A percentile compares a stretch with the other conserved stretches of the same genome.
Evolutionary conservation across 2,113 vertebrate genomes (phyloP).

Genomic region (Fregetta grallaria): DNA sequence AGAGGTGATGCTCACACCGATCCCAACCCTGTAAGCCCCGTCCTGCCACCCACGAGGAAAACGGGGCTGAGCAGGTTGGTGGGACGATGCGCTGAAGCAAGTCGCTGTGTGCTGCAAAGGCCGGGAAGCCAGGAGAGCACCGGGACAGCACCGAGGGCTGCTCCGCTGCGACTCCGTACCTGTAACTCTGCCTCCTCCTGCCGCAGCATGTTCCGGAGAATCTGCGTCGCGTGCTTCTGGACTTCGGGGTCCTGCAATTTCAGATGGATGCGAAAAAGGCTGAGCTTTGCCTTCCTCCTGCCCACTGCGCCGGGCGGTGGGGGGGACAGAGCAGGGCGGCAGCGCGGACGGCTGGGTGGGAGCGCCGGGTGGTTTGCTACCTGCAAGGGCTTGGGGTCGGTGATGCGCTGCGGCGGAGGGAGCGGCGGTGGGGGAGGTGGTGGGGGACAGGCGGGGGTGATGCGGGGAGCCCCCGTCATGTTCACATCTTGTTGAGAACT

Average conservation of each 20-base stretch:
- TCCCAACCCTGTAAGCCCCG: neutral
- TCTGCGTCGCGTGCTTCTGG: constrained; percentile 89
- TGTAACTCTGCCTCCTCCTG: constrained; percentile 92
- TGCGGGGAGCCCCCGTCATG: constrained; percentile 53
- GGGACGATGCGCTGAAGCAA: too few species aligned
- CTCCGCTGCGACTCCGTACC: constrained; percentile 54
- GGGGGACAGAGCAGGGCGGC: neutral
- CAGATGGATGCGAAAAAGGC: neutral
- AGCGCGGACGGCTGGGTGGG: neutral
- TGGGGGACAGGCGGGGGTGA: constrained; percentile 65
- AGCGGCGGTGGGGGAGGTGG: constrained; percentile 75
- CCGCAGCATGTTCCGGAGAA: constrained; percentile 90
- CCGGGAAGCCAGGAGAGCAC: neutral
- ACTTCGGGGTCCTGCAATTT: constrained; percentile 83
- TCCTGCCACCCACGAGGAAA: fast-evolving
- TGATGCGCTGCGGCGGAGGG: constrained; percentile 83
- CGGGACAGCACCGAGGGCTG: neutral
- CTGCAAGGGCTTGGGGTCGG: constrained; percentile 87
- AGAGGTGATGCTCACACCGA: fast-evolving
- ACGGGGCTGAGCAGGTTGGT: neutral
- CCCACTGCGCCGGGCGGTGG: fast-evolving
- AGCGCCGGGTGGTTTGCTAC: constrained; percentile 7
- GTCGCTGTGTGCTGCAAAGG: neutral
- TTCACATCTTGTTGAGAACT: constrained; percentile 49
- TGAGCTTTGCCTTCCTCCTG: neutral